Evolutionary conservation across 2,113 vertebrate species (phyloP).

Genomic region (Coregonus clupeaformis): DNA sequence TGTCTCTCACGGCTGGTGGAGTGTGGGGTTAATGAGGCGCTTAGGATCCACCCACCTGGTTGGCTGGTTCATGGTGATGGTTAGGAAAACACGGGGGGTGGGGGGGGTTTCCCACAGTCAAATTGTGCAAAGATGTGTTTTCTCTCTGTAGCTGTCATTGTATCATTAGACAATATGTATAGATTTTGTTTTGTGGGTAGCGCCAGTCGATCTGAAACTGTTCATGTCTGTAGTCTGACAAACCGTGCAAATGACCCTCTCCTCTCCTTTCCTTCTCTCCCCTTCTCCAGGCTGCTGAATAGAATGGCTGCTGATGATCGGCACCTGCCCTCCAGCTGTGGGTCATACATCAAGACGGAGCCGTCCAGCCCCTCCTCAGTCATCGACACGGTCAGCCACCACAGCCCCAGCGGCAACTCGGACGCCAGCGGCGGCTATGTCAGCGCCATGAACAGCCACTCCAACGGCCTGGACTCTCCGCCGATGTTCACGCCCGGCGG

Average conservation of each 20-base stretch:
- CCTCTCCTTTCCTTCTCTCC: not conserved
- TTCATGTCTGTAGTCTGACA: not conserved
- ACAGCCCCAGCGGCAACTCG: slow-evolving; percentile 91
- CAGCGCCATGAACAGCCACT: slow-evolving; percentile 85
- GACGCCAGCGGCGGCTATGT: slow-evolving; percentile 91
- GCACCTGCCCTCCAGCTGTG: slow-evolving; percentile 90
- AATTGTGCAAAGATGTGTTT: too few relatives aligned
- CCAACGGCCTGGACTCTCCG: slow-evolving; percentile 91
- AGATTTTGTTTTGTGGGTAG: too few relatives aligned
- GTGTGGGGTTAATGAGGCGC: slow-evolving; percentile 53
- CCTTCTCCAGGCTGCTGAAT: slow-evolving; percentile 83
- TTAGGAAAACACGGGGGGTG: slow-evolving; percentile 22
- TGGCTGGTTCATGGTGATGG: slow-evolving; percentile 30
- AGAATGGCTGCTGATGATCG: slow-evolving; percentile 94
- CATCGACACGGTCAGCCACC: slow-evolving; percentile 92
- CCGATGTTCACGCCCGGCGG: slow-evolving; percentile 86
- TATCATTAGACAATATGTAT: too few relatives aligned
- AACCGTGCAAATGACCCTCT: not conserved
- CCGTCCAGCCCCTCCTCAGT: slow-evolving; percentile 93
- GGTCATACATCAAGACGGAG: slow-evolving; percentile 98
- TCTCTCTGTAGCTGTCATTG: too few relatives aligned
- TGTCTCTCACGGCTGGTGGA: slow-evolving; percentile 33
- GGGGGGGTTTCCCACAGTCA: not conserved
- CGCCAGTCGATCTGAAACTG: not conserved
- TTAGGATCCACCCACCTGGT: slow-evolving; percentile 33